Evolutionary conservation across 2,113 vertebrate species (phyloP).

Genomic region (Todiramphus chloris): DNA sequence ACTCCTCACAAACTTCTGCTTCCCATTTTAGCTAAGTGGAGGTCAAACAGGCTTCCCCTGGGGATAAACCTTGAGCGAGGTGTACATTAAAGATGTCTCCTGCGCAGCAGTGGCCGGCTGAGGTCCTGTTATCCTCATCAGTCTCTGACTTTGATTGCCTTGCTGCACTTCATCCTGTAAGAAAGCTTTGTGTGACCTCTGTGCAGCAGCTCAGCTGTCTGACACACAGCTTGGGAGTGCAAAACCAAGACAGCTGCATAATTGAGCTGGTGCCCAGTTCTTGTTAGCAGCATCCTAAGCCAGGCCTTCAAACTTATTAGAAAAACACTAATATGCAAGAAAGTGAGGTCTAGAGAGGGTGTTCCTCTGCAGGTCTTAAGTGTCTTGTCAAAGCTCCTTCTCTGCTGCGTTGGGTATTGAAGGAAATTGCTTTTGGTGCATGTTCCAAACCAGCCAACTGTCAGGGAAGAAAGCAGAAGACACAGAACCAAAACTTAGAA

Average conservation of each 20-base stretch:
- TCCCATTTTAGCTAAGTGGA: not conserved
- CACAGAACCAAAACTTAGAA: not conserved
- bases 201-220: conserved; percentile 54
- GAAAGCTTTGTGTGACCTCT: conserved; percentile 15
- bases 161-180: not conserved
- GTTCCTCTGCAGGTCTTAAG: not conserved
- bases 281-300: not conserved
- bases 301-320: not conserved
- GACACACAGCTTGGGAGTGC: not conserved
- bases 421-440: not conserved
- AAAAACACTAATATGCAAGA: fast-evolving
- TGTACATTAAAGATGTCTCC: not conserved
- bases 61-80: not conserved
- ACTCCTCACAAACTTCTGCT: not conserved
- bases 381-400: not conserved
- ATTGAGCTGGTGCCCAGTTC: not conserved
- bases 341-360: not conserved
- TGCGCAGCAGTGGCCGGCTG: not conserved
- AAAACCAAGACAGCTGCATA: conserved; percentile 57
- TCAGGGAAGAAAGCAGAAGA: not conserved
- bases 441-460: not conserved
- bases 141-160: not conserved
- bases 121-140: not conserved
- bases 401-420: not conserved
- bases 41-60: not conserved